Base-by-base conservation (phyloP, 1,140 invertebrate genomes). In the Heliconius nattereri region DNA sequence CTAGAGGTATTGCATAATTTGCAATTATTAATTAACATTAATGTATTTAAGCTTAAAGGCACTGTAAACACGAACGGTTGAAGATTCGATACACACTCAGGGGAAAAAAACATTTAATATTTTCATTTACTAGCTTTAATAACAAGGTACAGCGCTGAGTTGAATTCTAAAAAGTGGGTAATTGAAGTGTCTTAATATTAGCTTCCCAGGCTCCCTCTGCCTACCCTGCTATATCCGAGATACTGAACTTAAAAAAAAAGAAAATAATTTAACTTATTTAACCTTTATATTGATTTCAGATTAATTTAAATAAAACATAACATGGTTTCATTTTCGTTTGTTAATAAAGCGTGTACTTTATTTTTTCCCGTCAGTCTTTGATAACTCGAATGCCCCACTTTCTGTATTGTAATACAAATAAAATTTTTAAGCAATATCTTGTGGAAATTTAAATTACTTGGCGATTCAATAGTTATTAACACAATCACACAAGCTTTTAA, bases 381-480 rank as follows among this genome's bases (percentile, higher is more conserved):
- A 66, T 66, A 66, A 66, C 1, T 66, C 13, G 23, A 29, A 26
- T 66, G 60, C 16, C 60, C 60, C 60, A 66, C 60, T 66, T 66
- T 66, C 60, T 5, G 23, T 26, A 66, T 66, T 66, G 60, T 66
- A 66, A 66, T 66, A 66, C 60, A 66, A 60, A 60, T n/a, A 9
- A 66, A 9, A 29, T 66, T 66, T 66, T 66, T 29, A 16, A 66
- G 60, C 60, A 66, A 66, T 29, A 66, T 66, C 23, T 29, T 29
- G 57, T 26, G n/a, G 60, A 11, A 66, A 66, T 66, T 66, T 9
- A 26, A 66, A 29, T 66, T 66, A 16, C 60, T 66, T 57, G 20
- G 20, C 54, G 60, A 29, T 66, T 26, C 60, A 66, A 29, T 26
- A 66, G 60, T 66, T 66, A 66, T 66, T 66, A 66, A 66, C 60